These are phyloP conservation scores for Zelleria hepariella DNA, from an alignment of 2,888 invertebrate genomes.

Conservation along the genomic window DNA sequence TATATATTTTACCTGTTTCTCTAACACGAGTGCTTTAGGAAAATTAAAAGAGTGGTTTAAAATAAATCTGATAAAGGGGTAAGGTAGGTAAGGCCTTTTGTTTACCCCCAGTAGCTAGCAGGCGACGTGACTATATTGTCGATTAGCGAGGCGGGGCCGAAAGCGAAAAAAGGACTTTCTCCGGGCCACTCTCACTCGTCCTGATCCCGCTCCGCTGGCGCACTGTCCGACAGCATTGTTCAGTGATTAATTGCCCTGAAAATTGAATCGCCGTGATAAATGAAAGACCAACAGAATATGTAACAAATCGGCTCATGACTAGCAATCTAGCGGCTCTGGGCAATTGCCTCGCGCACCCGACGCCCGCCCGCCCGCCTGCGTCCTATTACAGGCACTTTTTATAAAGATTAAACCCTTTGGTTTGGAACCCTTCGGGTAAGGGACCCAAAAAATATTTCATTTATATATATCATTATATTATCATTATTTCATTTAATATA, in stretches of 20 bases:
- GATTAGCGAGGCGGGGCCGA: background rate
- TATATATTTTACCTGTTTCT: too few relatives aligned
- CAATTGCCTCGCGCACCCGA: slow-evolving; percentile 20
- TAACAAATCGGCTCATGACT: slow-evolving; percentile 27
- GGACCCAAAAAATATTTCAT: too few relatives aligned
- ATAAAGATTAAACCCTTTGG: too few relatives aligned
- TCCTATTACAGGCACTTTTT: background rate
- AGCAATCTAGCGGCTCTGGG: slow-evolving; percentile 11
- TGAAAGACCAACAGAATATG: slow-evolving; percentile 47
- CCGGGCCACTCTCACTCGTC: slow-evolving; percentile 3
- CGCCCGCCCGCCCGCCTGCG: background rate
- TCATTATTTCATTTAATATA: too few relatives aligned
- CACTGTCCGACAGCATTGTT: slow-evolving; percentile 27
- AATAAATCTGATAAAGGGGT: too few relatives aligned
- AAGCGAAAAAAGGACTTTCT: background rate
- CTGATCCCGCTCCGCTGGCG: slow-evolving; percentile 20
- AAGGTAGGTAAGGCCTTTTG: too few relatives aligned
- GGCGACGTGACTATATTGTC: too few relatives aligned
- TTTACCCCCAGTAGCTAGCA: too few relatives aligned
- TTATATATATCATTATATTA: too few relatives aligned
- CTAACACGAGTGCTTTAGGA: too few relatives aligned
- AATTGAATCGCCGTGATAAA: slow-evolving; percentile 49
- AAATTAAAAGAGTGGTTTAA: too few relatives aligned
- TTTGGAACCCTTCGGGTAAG: background rate
- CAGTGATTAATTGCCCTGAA: slow-evolving; percentile 44